A percentile compares a stretch with the other conserved stretches of the same genome.
Conservation (phyloP, 2,113 vertebrate genomes). For the Zapornia atra region DNA sequence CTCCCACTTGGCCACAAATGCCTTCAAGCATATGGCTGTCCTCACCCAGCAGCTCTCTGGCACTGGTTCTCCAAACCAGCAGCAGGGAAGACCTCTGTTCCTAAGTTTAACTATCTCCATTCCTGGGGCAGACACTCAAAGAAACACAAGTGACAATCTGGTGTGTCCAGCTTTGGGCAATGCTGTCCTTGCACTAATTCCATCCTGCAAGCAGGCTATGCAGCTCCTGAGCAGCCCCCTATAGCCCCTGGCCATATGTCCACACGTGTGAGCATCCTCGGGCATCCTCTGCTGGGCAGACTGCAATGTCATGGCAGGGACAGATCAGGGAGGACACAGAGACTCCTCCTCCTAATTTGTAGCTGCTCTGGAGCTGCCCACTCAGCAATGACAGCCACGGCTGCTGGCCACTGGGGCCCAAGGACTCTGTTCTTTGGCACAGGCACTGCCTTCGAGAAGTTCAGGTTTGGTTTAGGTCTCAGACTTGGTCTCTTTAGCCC, state of each 20-base stretch:
- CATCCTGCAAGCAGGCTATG: background rate
- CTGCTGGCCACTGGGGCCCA: accelerated
- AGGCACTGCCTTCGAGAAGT: background rate
- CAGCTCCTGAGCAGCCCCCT: background rate
- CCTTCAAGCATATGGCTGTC: background rate
- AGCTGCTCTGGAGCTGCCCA: background rate
- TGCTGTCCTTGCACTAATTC: background rate
- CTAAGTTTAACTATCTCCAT: background rate
- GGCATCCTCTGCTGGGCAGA: background rate
- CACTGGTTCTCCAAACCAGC: background rate
- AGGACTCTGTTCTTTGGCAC: background rate
- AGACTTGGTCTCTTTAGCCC: background rate
- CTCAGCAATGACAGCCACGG: background rate
- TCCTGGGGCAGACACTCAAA: background rate
- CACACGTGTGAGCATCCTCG: background rate
- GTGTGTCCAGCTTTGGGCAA: accelerated
- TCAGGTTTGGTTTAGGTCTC: background rate
- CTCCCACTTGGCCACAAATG: background rate
- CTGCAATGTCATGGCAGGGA: background rate
- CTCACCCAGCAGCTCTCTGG: background rate
- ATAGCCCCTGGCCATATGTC: background rate
- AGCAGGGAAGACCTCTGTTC: background rate
- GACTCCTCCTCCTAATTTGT: background rate
- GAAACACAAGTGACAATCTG: background rate
- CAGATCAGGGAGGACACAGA: background rate